Base-by-base conservation (phyloP, 1,140 invertebrate species). In the Pteromalus puparum region DNA sequence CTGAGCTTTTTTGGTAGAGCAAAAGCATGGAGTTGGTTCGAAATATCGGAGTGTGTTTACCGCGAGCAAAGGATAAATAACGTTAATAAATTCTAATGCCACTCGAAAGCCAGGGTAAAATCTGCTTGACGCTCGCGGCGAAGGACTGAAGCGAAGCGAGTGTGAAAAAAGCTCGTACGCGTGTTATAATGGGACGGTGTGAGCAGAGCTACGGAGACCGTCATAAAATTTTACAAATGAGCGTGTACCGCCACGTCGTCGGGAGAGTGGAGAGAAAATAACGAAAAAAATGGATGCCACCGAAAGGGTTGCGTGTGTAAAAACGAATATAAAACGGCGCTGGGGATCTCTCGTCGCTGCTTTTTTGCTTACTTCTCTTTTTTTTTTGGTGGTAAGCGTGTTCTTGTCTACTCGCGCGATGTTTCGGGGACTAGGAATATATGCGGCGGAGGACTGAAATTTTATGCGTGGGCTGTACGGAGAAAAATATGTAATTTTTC, bases 161-260 rank as follows among this genome's bases (percentile, higher is more conserved):
- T 72, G n/a, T 70, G 67, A 46, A 30, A 81, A 77, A 78, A 18
- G 61, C 7, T 10, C 75, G 77, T 5, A 2, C 75, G 77, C 77
- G 86, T 79, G 87, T 90, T 90, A 90, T 90, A 61, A 61, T 61
- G 53, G 88, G 88, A 90, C 90, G 89, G 88, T 90, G 89, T 87
- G 88, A 87, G 86, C 88, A n/a, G n/a, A n/a, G 88, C 86, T 80
- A 78, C 83, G 85, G 86, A 85, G 86, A 84, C 85, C 86, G 88
- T 91, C 90, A 89, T 92, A 91, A 92, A 91, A 92, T 92, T 92
- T 90, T 91, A 91, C 91, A 91, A 92, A 92, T 91, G 90, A 92
- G 90, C 89, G 89, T 61, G 53, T 92, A 88, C 87, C 87, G 89
- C 87, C 88, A 86, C 86, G 88, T 85, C 84, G 83, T 70, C 74